Evolutionary conservation across 2,888 invertebrate species (phyloP), one percentile per base, ranked within the genome.

Genomic region (Synergus umbraculus): DNA sequence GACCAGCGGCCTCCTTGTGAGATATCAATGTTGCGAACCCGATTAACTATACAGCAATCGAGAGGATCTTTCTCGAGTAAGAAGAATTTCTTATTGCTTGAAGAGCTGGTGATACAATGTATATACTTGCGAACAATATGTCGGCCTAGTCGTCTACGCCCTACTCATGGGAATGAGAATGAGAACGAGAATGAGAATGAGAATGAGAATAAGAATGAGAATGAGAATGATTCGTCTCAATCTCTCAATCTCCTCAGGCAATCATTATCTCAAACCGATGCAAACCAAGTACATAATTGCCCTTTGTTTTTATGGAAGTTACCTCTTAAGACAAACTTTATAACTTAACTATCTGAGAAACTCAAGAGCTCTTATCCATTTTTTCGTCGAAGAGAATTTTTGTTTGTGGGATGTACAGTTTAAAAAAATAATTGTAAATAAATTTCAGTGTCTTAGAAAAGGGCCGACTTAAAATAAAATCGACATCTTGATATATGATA

Each of bases 1-100:
- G 37, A 49, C 69, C 22, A 69, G 49, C 29, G 44, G 49, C 37
- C 46, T 69, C 37, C 49, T 69, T 73, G 49, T 73, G 29, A 29
- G 69, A 73, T 73, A 54, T 54, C 49, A 73, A 73, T 73, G 69
- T 73, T 73, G 15, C 69, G n/a, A 29, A 54, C 49, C 49, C 37
- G 49, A 69, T 69, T 69, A 69, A 69, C 69, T 29, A 46, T 49
- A 73, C 49, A 46, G 49, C 49, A 12, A 49, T 73, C 69, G 49
- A 73, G 69, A 49, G 46, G 18, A 67, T 44, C 44, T 46, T 64
- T 43, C 43, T 44, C 44, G 44, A 46, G 49, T 49, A 18, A 69
- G 69, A 49, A 46, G 29, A 69, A 49, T 69, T 73, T 73, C 37
- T 73, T 73, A 8, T 29, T 73, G 37, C 49, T 15, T 73, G 9